Percentiles rank a stretch among this genome's conserved stretches.
Conservation (phyloP, 2,797 vertebrate genomes). For the Spatula versicolor region DNA sequence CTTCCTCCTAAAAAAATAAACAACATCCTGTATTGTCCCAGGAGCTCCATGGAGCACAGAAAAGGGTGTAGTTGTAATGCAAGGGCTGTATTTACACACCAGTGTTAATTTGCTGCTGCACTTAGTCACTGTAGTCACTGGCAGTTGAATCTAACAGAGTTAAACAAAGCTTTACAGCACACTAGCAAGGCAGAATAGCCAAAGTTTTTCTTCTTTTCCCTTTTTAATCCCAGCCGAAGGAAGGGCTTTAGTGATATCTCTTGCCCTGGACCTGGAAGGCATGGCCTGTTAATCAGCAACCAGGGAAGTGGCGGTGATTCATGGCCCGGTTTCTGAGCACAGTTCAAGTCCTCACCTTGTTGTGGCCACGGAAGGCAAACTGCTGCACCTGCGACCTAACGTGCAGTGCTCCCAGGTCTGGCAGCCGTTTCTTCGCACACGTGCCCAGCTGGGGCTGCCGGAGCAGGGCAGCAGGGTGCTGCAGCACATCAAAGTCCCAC, state of each 20-base stretch:
- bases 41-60: background rate
- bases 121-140: background rate
- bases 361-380: fast-evolving
- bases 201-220: background rate
- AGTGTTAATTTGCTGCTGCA: background rate
- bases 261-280: background rate
- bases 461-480: fast-evolving
- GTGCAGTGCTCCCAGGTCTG: background rate
- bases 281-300: background rate
- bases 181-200: background rate
- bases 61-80: background rate
- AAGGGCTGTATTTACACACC: background rate
- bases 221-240: background rate
- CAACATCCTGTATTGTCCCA: fast-evolving
- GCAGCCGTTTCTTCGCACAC: fast-evolving
- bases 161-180: background rate
- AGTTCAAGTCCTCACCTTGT: fast-evolving
- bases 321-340: background rate
- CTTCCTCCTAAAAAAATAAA: background rate
- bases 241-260: background rate
- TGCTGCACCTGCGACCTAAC: fast-evolving
- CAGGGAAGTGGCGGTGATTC: background rate
- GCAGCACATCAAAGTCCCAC: background rate
- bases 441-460: no score
- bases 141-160: background rate